Percentiles rank a stretch among this genome's conserved stretches.
Conservation (phyloP, 2,113 vertebrate genomes). For the Chrysochloris asiatica region DNA sequence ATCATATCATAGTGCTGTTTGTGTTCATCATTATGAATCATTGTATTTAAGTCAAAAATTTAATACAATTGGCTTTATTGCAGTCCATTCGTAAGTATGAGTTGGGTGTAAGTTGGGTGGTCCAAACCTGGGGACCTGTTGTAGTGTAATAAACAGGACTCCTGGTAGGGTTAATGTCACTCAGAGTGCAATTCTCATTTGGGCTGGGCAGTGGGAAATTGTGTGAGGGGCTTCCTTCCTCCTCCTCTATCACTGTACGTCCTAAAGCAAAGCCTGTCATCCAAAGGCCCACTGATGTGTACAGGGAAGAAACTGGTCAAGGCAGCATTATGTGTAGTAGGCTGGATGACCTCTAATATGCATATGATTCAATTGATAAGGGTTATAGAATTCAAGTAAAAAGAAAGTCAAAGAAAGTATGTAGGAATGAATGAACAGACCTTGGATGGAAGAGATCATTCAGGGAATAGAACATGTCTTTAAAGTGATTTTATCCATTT, state of each 20-base stretch:
- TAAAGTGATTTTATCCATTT: constrained; percentile 32
- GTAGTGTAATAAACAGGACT: not conserved
- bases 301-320: not conserved
- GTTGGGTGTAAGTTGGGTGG: not conserved
- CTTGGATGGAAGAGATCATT: not conserved
- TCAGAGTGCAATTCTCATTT: not conserved
- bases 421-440: not conserved
- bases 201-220: not conserved
- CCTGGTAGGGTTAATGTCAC: not conserved
- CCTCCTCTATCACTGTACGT: not conserved
- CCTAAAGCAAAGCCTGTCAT: not conserved
- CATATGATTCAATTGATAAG: not conserved
- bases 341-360: not conserved
- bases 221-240: fast-evolving
- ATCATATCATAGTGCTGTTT: not conserved
- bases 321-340: not conserved
- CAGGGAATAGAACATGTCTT: constrained; percentile 9
- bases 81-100: not conserved
- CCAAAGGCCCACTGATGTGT: not conserved
- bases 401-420: not conserved
- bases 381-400: constrained; percentile 1
- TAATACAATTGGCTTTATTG: not conserved
- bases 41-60: not conserved
- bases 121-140: not conserved
- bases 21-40: not conserved